Conservation (phyloP, 37 sponge, comb jelly and placozoan species). For the Theonella swinhoei region DNA sequence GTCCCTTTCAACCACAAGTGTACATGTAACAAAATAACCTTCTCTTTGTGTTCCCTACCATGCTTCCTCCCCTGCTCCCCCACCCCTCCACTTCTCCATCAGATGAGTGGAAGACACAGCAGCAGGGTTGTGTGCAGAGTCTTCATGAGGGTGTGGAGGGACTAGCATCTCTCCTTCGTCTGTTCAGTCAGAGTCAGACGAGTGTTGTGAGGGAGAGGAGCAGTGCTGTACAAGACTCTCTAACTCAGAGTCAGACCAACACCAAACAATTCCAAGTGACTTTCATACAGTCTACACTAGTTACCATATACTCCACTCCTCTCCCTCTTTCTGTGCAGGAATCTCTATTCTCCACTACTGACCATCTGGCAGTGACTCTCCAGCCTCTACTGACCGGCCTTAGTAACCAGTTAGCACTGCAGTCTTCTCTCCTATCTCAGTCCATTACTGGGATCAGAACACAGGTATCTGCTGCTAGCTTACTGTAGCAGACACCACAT, state of each 20-base stretch:
- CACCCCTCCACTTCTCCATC: neutral
- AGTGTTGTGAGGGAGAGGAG: neutral
- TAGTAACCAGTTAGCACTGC: neutral
- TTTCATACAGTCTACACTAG: no score
- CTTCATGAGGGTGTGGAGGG: neutral
- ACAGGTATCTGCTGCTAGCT: no score
- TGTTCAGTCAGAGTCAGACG: neutral
- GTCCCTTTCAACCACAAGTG: neutral
- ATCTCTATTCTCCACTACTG: neutral
- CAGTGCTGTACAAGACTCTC: neutral
- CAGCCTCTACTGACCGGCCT: neutral
- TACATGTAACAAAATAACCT: neutral
- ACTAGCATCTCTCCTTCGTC: neutral
- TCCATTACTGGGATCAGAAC: neutral
- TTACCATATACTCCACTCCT: neutral
- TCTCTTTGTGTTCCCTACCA: neutral
- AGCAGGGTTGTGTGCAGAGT: neutral
- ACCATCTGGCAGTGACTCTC: neutral
- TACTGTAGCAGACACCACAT: no score
- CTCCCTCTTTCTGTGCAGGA: neutral
- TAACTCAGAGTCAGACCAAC: neutral
- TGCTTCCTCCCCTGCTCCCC: neutral
- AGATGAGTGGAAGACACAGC: neutral
- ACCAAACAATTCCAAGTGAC: neutral
- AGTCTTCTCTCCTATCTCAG: neutral